These are phyloP conservation scores for Pristis pectinata DNA, from an alignment of 2,797 vertebrate genomes.

Conservation along the genomic window DNA sequence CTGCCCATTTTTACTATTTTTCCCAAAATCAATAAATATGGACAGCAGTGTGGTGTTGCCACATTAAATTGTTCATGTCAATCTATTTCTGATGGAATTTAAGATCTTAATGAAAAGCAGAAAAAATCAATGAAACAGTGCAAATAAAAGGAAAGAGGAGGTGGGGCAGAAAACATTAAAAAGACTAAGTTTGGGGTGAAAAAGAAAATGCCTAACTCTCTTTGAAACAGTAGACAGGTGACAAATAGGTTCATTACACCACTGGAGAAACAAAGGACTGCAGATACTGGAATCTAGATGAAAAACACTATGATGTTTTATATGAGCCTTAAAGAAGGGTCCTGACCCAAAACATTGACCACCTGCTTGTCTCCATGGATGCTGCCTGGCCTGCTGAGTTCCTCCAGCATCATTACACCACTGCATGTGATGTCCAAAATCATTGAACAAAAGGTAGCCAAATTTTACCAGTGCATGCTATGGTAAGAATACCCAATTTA, in stretches of 20 bases:
- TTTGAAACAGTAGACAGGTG: background rate
- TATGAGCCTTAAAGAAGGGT: too few species aligned
- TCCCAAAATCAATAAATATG: background rate
- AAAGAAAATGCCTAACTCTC: background rate
- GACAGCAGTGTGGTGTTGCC: background rate
- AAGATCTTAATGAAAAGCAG: background rate
- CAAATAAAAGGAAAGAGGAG: background rate
- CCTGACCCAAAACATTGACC: too few species aligned
- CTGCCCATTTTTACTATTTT: background rate
- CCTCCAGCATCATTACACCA: background rate
- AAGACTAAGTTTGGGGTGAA: background rate
- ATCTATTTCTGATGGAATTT: background rate
- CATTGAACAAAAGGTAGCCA: background rate
- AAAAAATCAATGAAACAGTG: background rate
- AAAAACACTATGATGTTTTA: too few species aligned
- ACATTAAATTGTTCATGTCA: background rate
- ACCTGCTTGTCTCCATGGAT: too few species aligned
- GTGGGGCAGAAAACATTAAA: background rate
- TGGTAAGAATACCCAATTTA: background rate
- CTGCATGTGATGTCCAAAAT: background rate
- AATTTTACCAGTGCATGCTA: background rate
- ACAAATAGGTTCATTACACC: background rate
- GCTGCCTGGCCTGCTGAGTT: too few species aligned
- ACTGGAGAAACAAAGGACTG: too few species aligned
- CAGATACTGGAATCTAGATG: too few species aligned